Base-by-base conservation (phyloP, 2,797 vertebrate genomes). In the Bryconaethiops microstoma region DNA sequence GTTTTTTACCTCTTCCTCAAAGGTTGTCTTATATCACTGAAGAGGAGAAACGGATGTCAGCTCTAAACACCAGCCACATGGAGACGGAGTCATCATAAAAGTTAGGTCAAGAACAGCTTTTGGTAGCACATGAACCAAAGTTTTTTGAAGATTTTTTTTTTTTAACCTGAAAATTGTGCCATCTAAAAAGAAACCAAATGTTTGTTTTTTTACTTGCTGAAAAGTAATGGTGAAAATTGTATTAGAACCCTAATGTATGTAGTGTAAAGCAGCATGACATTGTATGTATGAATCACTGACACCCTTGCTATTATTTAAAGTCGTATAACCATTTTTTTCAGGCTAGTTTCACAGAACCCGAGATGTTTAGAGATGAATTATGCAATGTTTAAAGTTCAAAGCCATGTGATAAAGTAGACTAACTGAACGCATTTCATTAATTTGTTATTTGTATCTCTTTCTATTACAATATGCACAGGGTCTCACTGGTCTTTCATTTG, bases 1-100 rank as follows among this genome's bases (percentile, higher is more conserved):
- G 5, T 23, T 29, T 77, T 50, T 78, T 48, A 71, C 70, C 60
- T 76, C 64, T 80, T 14, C 50, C 59, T 77, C 21, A 65, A 72
- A 67, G 48, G 40, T 45, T 48, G 65, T 59, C 84, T 82, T 81
- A 70, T 81, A 78, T 80, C 74, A 23, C 77, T 45, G 68, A 72
- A 69, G 60, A 73, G 42, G 78, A 80, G 78, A 78, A 64, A 59
- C 40, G 48, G 73, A 83, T 59, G 45, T 23, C 48, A 73, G 73
- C 73, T 78, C 48, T 73, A 70, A 81, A 70, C 55, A 69, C 8
- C 42, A 42, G 65, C 79, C 74, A 78, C 76, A 69, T 68, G 62
- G 50, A 69, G 80, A 69, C 29, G 74, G 71, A 55, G 65, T 63
- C 50, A 78, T 81, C 70, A 25, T 71, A 42, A 83, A 64, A 42